These are phyloP conservation scores for Halictus quadricinctus DNA, from an alignment of 2,888 invertebrate genomes.

Conservation along the genomic window DNA sequence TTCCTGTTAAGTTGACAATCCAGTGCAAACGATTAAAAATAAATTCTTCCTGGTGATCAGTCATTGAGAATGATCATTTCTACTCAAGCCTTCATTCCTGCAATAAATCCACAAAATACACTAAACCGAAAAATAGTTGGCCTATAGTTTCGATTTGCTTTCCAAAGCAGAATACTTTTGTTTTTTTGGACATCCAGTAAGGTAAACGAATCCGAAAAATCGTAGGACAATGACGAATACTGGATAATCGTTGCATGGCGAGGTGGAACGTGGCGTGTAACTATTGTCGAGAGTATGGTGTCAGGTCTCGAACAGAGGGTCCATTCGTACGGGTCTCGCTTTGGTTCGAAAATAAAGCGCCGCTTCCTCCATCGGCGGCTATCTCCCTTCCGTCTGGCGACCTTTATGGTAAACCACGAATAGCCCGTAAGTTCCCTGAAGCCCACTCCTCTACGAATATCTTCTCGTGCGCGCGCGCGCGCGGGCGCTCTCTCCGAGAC, in stretches of 20 bases:
- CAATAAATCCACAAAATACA: no score
- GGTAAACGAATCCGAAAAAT: neutral
- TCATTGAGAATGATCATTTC: no score
- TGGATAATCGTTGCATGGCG: neutral
- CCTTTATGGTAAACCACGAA: constrained; percentile 80
- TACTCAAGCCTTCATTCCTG: no score
- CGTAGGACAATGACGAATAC: neutral
- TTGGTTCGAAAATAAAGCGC: constrained; percentile 68
- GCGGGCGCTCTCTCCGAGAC: constrained; percentile 43
- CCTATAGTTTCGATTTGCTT: no score
- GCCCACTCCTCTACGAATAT: constrained; percentile 80
- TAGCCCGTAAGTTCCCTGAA: constrained; percentile 78
- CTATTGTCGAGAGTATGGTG: neutral
- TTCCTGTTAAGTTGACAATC: no score
- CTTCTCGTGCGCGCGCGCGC: constrained; percentile 66
- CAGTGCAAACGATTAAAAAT: no score
- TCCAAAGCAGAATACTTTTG: no score
- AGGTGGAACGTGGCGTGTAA: neutral
- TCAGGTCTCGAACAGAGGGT: neutral
- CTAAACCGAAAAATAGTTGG: no score
- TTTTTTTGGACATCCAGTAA: no score
- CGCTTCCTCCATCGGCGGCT: constrained; percentile 63
- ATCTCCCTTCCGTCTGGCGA: constrained; percentile 51
- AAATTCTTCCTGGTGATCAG: no score
- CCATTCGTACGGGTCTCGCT: constrained; percentile 54